A percentile compares a stretch with the other conserved stretches of the same genome.
phyloP scores from a whole-genome alignment of 2,888 invertebrate species.

The Drosophila anomalipes region DNA sequence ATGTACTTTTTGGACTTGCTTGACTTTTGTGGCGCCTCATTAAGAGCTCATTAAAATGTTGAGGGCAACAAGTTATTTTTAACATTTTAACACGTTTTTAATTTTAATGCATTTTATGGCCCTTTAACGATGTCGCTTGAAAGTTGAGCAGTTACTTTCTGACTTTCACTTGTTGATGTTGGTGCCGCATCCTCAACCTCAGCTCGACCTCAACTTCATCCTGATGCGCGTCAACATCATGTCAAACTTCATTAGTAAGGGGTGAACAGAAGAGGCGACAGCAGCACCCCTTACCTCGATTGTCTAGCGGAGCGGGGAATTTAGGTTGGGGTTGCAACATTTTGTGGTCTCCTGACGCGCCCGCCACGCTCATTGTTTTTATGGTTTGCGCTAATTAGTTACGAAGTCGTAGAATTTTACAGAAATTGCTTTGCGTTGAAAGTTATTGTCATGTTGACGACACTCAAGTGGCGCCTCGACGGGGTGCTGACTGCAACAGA shows the following conservation, averaged over 20 bases:
- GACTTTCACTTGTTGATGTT: slow-evolving; percentile 76
- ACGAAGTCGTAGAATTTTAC: slow-evolving; percentile 82
- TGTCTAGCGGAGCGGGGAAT: slow-evolving; percentile 17
- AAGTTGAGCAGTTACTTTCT: slow-evolving; percentile 41
- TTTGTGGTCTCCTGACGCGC: slow-evolving; percentile 53
- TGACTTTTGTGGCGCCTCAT: slow-evolving; percentile 56
- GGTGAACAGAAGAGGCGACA: slow-evolving; percentile 20
- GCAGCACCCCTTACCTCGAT: slow-evolving; percentile 12
- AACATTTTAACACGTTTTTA: slow-evolving; percentile 83
- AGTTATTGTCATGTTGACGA: slow-evolving; percentile 59
- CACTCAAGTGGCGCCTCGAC: slow-evolving; percentile 32
- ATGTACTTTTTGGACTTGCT: slow-evolving; percentile 9
- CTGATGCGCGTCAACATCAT: slow-evolving; percentile 59
- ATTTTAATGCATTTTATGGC: slow-evolving; percentile 82
- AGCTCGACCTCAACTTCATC: slow-evolving; percentile 33
- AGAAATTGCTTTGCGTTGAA: slow-evolving; percentile 59
- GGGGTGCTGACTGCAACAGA: slow-evolving; percentile 4
- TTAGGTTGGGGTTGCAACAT: slow-evolving; percentile 32
- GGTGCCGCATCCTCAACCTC: slow-evolving; percentile 31
- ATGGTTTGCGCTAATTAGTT: slow-evolving; percentile 83
- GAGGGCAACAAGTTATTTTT: slow-evolving; percentile 51
- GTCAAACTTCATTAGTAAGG: slow-evolving; percentile 76
- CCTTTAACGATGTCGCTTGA: slow-evolving; percentile 55
- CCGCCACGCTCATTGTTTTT: slow-evolving; percentile 76
- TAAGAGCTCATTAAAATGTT: slow-evolving; percentile 69